These are phyloP conservation scores for Muscidifurax raptorellus DNA, from an alignment of 1,140 invertebrate species.

Conservation along the genomic window DNA sequence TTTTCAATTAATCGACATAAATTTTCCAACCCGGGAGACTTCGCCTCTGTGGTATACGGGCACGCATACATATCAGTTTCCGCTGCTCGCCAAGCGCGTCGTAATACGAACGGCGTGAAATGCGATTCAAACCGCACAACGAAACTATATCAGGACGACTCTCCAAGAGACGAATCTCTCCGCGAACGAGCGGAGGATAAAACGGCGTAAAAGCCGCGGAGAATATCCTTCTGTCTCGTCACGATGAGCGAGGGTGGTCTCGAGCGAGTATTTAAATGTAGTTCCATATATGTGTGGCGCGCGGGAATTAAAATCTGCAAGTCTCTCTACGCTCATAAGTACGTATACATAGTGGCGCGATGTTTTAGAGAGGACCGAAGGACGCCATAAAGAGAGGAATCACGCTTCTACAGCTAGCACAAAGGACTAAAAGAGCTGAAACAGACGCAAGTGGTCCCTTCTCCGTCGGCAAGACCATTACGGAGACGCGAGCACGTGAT, in stretches of 20 bases:
- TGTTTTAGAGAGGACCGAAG: neutral
- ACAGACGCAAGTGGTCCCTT: conserved; percentile 4
- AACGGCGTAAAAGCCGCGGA: neutral
- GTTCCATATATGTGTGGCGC: neutral
- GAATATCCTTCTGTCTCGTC: no score
- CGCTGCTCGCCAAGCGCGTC: no score
- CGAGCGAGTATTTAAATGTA: neutral
- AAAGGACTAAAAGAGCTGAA: conserved; percentile 6
- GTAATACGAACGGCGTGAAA: neutral
- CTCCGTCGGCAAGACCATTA: conserved; percentile 13
- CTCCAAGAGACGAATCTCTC: neutral
- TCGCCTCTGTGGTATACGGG: no score
- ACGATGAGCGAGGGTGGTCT: neutral
- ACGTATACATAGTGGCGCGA: neutral
- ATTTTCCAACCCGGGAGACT: no score
- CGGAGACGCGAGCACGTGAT: neutral
- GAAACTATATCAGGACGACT: neutral
- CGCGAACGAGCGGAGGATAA: neutral
- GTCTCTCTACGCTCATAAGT: neutral
- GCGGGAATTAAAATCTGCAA: neutral
- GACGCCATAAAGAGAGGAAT: neutral
- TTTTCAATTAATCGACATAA: no score
- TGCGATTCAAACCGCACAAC: neutral
- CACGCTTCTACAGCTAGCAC: neutral
- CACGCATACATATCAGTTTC: no score